Conservation (phyloP, 2,888 invertebrate genomes). For the Mimas tiliae region DNA sequence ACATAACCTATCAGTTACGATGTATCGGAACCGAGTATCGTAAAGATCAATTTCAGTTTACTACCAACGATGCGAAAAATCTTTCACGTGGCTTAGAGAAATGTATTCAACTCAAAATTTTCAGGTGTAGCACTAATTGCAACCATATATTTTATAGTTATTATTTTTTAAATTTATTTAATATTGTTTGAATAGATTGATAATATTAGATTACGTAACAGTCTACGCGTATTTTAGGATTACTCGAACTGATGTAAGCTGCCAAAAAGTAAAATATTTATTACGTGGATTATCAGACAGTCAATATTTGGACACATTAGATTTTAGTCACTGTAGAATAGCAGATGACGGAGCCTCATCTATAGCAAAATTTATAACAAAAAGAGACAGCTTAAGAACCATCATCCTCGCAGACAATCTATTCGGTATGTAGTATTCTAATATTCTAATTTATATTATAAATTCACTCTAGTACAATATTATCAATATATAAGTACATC, state of each 20-base stretch:
- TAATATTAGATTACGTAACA: not conserved
- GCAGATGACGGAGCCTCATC: conserved; percentile 85
- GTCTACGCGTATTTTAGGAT: conserved; percentile 56
- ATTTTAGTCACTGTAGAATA: conserved; percentile 87
- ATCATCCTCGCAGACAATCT: conserved; percentile 82
- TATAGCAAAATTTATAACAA: conserved; percentile 83
- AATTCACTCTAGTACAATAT: not conserved
- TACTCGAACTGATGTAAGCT: conserved; percentile 77
- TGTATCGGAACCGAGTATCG: conserved; percentile 69
- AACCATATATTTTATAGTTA: not conserved
- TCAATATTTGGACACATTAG: conserved; percentile 79
- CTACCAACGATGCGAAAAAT: conserved; percentile 77
- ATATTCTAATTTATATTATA: conserved; percentile 6
- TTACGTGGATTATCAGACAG: conserved; percentile 71
- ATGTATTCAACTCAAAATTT: conserved; percentile 60
- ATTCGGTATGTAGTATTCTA: conserved; percentile 66
- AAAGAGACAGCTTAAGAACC: conserved; percentile 73
- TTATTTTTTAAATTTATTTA: too few species aligned
- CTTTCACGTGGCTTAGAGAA: conserved; percentile 75
- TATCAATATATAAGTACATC: not conserved
- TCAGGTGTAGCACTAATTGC: conserved; percentile 53
- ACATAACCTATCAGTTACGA: conserved; percentile 71
- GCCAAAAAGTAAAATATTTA: conserved; percentile 73
- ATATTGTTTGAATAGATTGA: too few species aligned
- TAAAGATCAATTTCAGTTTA: conserved; percentile 78